phyloP scores from a whole-genome alignment of 2,888 invertebrate species.

The Amphipoea lucens region DNA sequence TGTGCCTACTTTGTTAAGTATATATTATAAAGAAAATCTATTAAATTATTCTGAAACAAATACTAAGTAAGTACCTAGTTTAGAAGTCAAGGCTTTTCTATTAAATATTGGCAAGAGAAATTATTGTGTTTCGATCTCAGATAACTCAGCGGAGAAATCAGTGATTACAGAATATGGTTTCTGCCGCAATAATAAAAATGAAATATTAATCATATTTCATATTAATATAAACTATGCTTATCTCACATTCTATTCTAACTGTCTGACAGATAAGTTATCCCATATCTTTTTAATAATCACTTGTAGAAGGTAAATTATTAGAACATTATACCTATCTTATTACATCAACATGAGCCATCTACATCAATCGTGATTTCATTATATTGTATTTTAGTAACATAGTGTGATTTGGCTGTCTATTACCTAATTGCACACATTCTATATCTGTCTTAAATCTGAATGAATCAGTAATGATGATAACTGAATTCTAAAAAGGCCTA shows the following conservation, averaged over 20 bases:
- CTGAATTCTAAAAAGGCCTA: not conserved
- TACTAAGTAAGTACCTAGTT: too few species aligned
- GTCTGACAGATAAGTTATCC: not conserved
- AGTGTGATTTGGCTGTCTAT: not conserved
- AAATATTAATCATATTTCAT: not conserved
- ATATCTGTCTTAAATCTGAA: conserved; percentile 4
- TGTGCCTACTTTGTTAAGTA: not conserved
- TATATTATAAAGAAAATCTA: not conserved
- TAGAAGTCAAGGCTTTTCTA: conserved; percentile 8
- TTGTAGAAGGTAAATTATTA: not conserved
- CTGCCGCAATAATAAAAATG: not conserved
- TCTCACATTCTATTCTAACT: not conserved
- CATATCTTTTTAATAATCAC: conserved; percentile 9
- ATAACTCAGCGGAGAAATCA: not conserved
- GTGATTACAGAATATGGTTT: not conserved
- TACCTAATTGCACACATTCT: not conserved
- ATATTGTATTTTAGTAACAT: not conserved
- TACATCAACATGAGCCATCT: conserved; percentile 11
- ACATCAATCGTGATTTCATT: conserved; percentile 1
- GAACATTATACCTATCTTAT: not conserved
- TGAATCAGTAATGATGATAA: not conserved
- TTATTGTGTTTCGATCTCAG: not conserved
- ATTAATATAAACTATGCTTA: not conserved
- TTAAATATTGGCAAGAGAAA: not conserved
- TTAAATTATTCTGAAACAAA: not conserved